phyloP scores from a whole-genome alignment of 2,113 vertebrate species.

The Engystomops pustulosus region DNA sequence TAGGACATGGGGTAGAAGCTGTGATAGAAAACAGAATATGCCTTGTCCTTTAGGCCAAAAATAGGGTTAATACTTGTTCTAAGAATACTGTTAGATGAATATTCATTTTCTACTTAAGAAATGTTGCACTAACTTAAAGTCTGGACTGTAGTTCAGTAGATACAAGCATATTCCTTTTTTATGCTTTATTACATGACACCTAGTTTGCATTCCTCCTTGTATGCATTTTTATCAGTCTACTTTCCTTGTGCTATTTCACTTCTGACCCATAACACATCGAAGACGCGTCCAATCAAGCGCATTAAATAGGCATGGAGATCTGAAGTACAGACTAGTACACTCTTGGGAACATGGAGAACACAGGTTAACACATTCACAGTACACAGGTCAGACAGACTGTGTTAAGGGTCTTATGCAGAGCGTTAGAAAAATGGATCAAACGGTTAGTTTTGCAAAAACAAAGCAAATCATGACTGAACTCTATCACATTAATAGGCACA shows the following conservation, averaged over 20 bases:
- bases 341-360: slow-evolving; percentile 29
- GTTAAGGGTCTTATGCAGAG: slow-evolving; percentile 4
- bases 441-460: slow-evolving; percentile 24
- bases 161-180: neutral
- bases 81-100: neutral
- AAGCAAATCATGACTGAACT: slow-evolving; percentile 35
- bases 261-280: slow-evolving; percentile 10
- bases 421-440: slow-evolving; percentile 46
- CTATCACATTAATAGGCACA: slow-evolving; percentile 15
- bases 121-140: no score
- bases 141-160: neutral
- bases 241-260: slow-evolving; percentile 14
- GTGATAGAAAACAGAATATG: no score
- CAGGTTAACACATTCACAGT: slow-evolving; percentile 39
- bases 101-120: no score
- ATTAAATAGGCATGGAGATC: slow-evolving; percentile 17
- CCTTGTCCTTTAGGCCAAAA: neutral
- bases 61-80: neutral
- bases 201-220: neutral
- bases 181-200: neutral
- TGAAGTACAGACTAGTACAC: slow-evolving; percentile 21
- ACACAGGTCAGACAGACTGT: slow-evolving; percentile 9
- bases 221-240: neutral
- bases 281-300: slow-evolving; percentile 5
- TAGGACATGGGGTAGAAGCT: no score